A percentile compares a stretch with the other conserved stretches of the same genome.
Evolutionary conservation across 2,888 invertebrate genomes (phyloP).

Genomic region (Merodon equestris): DNA sequence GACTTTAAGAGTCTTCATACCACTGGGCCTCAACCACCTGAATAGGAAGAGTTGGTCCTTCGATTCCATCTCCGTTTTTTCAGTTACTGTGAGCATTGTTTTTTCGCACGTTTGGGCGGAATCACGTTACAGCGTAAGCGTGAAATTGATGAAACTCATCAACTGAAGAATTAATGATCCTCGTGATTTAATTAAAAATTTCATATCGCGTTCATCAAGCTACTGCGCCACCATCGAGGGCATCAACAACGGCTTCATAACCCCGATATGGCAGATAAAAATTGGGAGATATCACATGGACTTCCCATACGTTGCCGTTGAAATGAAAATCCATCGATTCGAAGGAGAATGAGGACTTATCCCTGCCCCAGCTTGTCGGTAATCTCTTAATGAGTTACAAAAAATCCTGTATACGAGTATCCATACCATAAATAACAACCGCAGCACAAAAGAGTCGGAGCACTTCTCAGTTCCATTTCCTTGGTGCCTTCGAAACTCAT

Average conservation of each 20-base stretch:
- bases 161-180: slow-evolving; percentile 66
- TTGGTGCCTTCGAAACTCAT: too few species aligned
- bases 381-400: slow-evolving; percentile 53
- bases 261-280: not conserved
- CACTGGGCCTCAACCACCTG: too few species aligned
- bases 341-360: not conserved
- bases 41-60: slow-evolving; percentile 11
- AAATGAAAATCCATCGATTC: slow-evolving; percentile 1
- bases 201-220: slow-evolving; percentile 65
- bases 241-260: too few species aligned
- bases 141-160: slow-evolving; percentile 68
- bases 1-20: not conserved
- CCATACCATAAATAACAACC: slow-evolving; percentile 6
- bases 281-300: slow-evolving; percentile 18
- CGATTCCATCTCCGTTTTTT: not conserved
- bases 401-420: too few species aligned
- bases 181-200: slow-evolving; percentile 69
- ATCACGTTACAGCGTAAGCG: slow-evolving; percentile 63
- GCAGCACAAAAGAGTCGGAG: too few species aligned
- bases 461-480: too few species aligned
- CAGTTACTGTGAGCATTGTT: too few species aligned
- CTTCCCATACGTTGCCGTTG: not conserved
- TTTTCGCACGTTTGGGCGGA: slow-evolving; percentile 6
- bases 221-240: not conserved
- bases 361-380: too few species aligned